A percentile compares a stretch with the other conserved stretches of the same genome.
phyloP scores from a whole-genome alignment of 2,888 invertebrate species.

The Pteria penguin region DNA sequence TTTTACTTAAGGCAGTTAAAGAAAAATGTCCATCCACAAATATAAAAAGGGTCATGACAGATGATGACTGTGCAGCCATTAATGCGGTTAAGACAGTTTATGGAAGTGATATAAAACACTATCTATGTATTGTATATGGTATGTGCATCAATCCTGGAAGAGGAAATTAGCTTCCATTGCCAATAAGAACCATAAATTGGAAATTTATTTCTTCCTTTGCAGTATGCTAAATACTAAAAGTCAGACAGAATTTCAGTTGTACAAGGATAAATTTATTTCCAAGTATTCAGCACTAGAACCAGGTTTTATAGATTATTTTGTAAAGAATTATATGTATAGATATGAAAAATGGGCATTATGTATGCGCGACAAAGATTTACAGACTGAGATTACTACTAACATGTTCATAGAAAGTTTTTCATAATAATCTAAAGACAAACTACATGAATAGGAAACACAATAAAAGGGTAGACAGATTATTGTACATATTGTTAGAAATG shows the following conservation, averaged over 20 bases:
- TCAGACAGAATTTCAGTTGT: slow-evolving; percentile 2
- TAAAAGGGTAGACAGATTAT: not conserved
- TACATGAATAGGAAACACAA: slow-evolving; percentile 13
- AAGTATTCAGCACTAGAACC: not conserved
- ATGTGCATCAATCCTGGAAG: slow-evolving; percentile 7
- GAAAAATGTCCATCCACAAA: not conserved
- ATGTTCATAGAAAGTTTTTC: slow-evolving; percentile 27
- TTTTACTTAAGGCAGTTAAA: slow-evolving; percentile 8
- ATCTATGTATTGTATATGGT: slow-evolving; percentile 22
- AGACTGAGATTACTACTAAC: slow-evolving; percentile 7
- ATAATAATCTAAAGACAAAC: slow-evolving; percentile 15
- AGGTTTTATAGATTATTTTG: not conserved
- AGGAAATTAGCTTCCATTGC: not conserved
- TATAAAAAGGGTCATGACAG: slow-evolving; percentile 11
- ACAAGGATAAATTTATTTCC: not conserved
- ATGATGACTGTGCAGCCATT: slow-evolving; percentile 14
- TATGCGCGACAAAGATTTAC: not conserved
- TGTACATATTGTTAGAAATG: slow-evolving; percentile 1
- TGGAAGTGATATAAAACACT: slow-evolving; percentile 2
- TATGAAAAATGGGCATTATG: slow-evolving; percentile 22
- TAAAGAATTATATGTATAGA: not conserved
- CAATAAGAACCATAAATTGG: not conserved
- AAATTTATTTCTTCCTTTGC: not conserved
- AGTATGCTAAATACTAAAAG: slow-evolving; percentile 7
- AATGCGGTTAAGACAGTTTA: slow-evolving; percentile 11